A percentile compares a stretch with the other conserved stretches of the same genome.
Conservation (phyloP, 2,888 invertebrate species). For the Fragum whitleyi region DNA sequence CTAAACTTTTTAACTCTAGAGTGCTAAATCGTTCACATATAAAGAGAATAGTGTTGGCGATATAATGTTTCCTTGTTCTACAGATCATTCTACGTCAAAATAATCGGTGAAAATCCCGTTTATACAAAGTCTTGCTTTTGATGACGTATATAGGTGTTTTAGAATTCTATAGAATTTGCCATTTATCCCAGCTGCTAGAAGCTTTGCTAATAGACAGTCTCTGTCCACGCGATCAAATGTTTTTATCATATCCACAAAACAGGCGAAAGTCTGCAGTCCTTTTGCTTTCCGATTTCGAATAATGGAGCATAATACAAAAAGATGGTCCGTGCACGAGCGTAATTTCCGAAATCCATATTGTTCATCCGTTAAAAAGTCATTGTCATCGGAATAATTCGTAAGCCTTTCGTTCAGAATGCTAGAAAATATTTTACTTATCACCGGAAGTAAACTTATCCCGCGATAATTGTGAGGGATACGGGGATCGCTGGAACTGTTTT, state of each 20-base stretch:
- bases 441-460: not conserved
- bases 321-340: not conserved
- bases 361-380: too few species aligned
- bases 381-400: not conserved
- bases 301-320: not conserved
- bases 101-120: too few species aligned
- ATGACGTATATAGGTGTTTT: constrained; percentile 7
- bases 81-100: too few species aligned
- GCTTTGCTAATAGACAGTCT: not conserved
- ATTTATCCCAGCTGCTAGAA: not conserved
- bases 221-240: too few species aligned
- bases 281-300: too few species aligned
- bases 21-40: not conserved
- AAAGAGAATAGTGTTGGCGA: constrained; percentile 1
- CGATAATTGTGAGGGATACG: too few species aligned
- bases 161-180: too few species aligned
- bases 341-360: too few species aligned
- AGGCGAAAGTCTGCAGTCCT: too few species aligned
- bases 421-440: constrained; percentile 9
- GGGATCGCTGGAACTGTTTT: too few species aligned
- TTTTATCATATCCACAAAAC: too few species aligned
- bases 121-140: not conserved
- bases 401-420: constrained; percentile 7
- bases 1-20: constrained; percentile 5
- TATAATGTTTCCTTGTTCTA: constrained; percentile 19